These are phyloP conservation scores for Cheilinus undulatus DNA, from an alignment of 2,113 vertebrate genomes.

Conservation along the genomic window DNA sequence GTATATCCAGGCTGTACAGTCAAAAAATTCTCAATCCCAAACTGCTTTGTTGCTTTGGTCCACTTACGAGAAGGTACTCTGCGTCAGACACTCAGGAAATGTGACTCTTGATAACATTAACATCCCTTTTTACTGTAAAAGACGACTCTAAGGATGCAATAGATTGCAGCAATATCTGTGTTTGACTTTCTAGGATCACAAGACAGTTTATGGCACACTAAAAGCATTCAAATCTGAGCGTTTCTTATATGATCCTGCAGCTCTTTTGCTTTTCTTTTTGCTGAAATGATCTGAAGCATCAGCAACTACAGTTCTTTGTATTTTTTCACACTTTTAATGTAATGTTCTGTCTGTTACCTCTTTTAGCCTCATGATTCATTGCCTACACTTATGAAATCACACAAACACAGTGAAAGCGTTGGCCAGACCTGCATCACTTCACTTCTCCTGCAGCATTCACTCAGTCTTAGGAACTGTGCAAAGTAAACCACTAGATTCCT, in stretches of 20 bases:
- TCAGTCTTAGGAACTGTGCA: background rate
- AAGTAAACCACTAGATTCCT: slow-evolving; percentile 8
- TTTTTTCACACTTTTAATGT: background rate
- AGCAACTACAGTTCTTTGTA: background rate
- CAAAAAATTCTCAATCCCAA: no score
- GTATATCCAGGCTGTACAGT: no score
- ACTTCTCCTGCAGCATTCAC: background rate
- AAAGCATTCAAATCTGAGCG: no score
- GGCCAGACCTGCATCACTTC: background rate
- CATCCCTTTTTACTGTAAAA: background rate
- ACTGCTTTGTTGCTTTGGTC: no score
- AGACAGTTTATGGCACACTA: no score
- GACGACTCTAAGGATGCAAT: background rate
- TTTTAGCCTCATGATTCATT: slow-evolving; percentile 12
- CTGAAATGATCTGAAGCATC: background rate
- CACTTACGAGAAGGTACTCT: background rate
- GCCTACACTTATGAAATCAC: background rate
- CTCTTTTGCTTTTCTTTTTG: slow-evolving; percentile 12
- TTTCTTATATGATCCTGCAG: no score
- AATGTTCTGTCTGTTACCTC: background rate
- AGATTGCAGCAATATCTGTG: background rate
- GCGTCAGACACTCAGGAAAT: no score
- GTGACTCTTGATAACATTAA: background rate
- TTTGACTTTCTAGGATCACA: background rate
- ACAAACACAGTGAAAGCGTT: slow-evolving; percentile 1